These are phyloP conservation scores for Embidobia sp. DNA, from an alignment of 2,888 invertebrate species.

Conservation along the genomic window DNA sequence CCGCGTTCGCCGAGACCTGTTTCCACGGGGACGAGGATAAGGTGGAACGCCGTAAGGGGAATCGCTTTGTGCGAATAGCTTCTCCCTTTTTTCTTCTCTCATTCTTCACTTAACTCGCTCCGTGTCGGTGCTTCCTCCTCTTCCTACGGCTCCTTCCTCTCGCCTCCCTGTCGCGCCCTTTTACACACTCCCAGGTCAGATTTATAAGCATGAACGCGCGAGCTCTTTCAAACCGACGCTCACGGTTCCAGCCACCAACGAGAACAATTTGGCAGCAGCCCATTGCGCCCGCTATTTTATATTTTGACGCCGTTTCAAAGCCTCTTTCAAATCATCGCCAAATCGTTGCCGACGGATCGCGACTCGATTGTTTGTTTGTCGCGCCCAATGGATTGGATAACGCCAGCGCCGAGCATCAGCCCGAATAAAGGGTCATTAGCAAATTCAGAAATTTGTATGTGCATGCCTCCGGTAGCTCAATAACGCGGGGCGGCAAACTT, in stretches of 20 bases:
- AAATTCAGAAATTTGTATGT: background rate
- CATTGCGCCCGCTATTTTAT: slow-evolving; percentile 41
- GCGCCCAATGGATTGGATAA: slow-evolving; percentile 26
- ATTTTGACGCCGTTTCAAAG: slow-evolving; percentile 27
- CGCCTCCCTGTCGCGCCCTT: slow-evolving; percentile 39
- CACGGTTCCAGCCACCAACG: slow-evolving; percentile 74
- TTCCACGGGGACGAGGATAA: slow-evolving; percentile 58
- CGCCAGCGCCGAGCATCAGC: slow-evolving; percentile 11
- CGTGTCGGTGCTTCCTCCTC: slow-evolving; percentile 2
- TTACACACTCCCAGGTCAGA: slow-evolving; percentile 71
- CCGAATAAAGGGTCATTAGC: slow-evolving; percentile 38
- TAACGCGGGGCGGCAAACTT: too few species aligned
- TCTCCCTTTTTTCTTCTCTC: slow-evolving; percentile 64
- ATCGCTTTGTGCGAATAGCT: slow-evolving; percentile 67
- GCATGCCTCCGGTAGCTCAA: too few species aligned
- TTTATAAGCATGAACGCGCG: slow-evolving; percentile 77
- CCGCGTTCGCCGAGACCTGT: slow-evolving; percentile 38
- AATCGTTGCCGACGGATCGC: slow-evolving; percentile 1
- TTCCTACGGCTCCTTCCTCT: slow-evolving; percentile 39
- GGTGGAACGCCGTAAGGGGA: slow-evolving; percentile 62
- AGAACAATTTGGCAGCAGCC: slow-evolving; percentile 75
- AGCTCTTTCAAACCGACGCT: slow-evolving; percentile 74
- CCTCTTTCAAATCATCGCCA: slow-evolving; percentile 25
- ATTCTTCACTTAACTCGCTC: slow-evolving; percentile 52
- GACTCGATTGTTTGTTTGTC: slow-evolving; percentile 43